A percentile compares a stretch with the other conserved stretches of the same genome.
Evolutionary conservation across 1,140 invertebrate genomes (phyloP).

Genomic region (Psix sp.): DNA sequence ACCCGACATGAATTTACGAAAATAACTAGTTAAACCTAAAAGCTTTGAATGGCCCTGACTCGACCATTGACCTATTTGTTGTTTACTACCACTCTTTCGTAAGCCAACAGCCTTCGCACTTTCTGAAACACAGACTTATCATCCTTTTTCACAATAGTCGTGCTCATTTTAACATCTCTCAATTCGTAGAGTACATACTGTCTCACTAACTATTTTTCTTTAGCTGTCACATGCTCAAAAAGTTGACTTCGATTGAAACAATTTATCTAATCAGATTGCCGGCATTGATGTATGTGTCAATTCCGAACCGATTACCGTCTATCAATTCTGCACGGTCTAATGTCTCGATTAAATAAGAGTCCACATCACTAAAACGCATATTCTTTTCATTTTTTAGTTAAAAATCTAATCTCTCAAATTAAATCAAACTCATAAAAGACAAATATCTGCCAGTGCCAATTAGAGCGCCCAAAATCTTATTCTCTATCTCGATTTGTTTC

Average conservation of each 20-base stretch:
- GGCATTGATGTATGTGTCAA: neutral
- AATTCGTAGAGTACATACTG: neutral
- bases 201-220: neutral
- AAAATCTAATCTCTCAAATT: neutral
- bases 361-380: slow-evolving; percentile 1
- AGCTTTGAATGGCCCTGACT: neutral
- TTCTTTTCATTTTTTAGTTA: neutral
- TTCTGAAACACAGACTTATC: slow-evolving; percentile 7
- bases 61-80: slow-evolving; percentile 3
- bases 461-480: neutral
- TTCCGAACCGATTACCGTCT: neutral
- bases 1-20: too few relatives aligned
- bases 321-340: neutral
- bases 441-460: slow-evolving; percentile 12
- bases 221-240: too few relatives aligned
- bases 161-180: slow-evolving; percentile 1
- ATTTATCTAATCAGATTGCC: neutral
- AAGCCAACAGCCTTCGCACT: slow-evolving; percentile 3
- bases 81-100: slow-evolving; percentile 5
- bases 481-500: neutral
- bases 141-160: slow-evolving; percentile 12
- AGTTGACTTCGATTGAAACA: too few relatives aligned
- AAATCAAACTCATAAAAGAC: neutral
- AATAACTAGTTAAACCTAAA: too few relatives aligned
- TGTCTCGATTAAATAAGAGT: slow-evolving; percentile 2